Base-by-base conservation (phyloP, 2,888 invertebrate species). In the Axea sp. region DNA sequence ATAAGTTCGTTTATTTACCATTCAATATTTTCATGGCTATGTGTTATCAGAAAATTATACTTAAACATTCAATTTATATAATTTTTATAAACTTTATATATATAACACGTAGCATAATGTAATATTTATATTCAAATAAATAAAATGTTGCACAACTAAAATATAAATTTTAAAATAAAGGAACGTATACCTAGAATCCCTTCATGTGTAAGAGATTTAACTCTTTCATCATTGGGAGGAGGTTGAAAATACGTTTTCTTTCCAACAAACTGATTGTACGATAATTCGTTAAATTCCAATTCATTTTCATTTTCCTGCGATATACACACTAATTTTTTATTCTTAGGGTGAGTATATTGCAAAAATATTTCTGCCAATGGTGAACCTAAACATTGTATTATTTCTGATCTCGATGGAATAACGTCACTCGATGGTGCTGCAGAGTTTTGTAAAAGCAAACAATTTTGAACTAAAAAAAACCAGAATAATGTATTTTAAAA, bases 171-270 rank as follows among this genome's bases (percentile, higher is more conserved):
- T 12, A 11, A 7, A 26, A 49, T 59, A 49, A 28, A 68, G n/a
- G n/a, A n/a, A n/a, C n/a, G 33, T 9, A 24, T 74, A 82, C 82
- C 78, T 75, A 84, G 72, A 55, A 84, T 82, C 60, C 78, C 75
- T 57, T 77, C 69, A 35, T 84, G 84, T 6, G 82, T 77, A 8
- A 72, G 68, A 12, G 77, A 77, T 75, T 79, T 84, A 3, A 80
- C 67, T 12, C 39, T 76, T 43, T 79, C 60, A 11, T 75, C 45
- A 9, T 76, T 75, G 9, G 69, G 12, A 1, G 74, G 60, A 2
- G 73, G 73, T 5, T 17, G 72, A 6, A 81, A 60, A 4, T 69
- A 49, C 0, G 75, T 65, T 49, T 77, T 78, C 1, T 76, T 78
- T 12, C 78, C 57, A 5, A 81, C 69, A 11, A 79, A 77, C 62